A percentile compares a stretch with the other conserved stretches of the same genome.
These are phyloP conservation scores for Conchocele bisecta DNA, from an alignment of 2,888 invertebrate species.

Conservation along the genomic window DNA sequence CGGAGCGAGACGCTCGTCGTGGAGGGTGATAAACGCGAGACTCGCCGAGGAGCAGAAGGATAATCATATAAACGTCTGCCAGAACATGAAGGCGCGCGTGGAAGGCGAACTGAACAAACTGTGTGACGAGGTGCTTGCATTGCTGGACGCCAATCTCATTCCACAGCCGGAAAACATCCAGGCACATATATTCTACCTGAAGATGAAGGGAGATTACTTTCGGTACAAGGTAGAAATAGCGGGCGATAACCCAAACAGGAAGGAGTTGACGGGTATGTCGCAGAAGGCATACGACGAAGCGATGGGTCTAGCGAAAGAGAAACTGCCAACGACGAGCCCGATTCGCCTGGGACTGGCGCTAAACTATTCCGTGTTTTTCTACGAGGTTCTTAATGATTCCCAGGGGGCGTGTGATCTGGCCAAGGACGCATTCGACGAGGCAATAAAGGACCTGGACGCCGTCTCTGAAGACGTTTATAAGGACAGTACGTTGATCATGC, in stretches of 20 bases:
- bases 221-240: conserved; percentile 99
- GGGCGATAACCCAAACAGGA: conserved; percentile 86
- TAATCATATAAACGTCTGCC: conserved; percentile 85
- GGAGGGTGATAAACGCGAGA: conserved; percentile 99
- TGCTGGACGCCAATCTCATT: conserved; percentile 99
- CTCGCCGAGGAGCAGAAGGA: conserved; percentile 87
- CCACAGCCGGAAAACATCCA: conserved; percentile 91
- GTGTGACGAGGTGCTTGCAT: conserved; percentile 98
- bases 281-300: conserved; percentile 99
- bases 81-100: conserved; percentile 99
- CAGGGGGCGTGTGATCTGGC: conserved; percentile 99
- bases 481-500: conserved; percentile 99
- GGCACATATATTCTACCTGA: conserved; percentile 99
- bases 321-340: conserved; percentile 99
- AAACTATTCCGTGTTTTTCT: conserved; percentile 99
- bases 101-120: conserved; percentile 99
- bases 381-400: conserved; percentile 99
- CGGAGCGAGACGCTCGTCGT: conserved; percentile 97
- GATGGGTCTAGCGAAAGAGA: conserved; percentile 98
- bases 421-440: conserved; percentile 99
- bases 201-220: conserved; percentile 99
- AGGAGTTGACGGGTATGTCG: conserved; percentile 87
- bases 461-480: conserved; percentile 99
- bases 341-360: conserved; percentile 99
- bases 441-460: conserved; percentile 99